Evolutionary conservation across 2,888 invertebrate genomes (phyloP), one percentile per base, ranked within the genome.

Genomic region (Corythucha ciliata): DNA sequence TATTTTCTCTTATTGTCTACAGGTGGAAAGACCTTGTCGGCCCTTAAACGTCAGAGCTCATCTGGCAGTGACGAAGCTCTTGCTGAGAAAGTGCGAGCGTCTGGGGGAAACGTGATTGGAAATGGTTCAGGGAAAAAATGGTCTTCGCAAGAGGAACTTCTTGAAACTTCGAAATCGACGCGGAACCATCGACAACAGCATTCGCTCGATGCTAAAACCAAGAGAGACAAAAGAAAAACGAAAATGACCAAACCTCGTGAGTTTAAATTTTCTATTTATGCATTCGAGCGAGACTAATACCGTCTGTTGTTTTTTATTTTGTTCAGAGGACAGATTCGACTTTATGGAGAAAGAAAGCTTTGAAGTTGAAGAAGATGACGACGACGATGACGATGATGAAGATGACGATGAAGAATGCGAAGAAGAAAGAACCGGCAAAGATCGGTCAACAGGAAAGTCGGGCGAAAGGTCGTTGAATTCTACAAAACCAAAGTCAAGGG

Each of bases 41-140:
- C 16, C 12, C 60, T 75, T 25, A 75, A 72, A 57, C 67, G 75
- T 29, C 74, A 73, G 58, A 74, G 72, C 64, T 74, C 74, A 2
- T 73, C 72, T 20, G 73, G 73, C 22, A 75, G 75, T 56, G 72
- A 75, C 48, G 72, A 72, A 51, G 47, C 69, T 68, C 34, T 57
- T 63, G 25, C 52, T 24, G 45, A 55, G 36, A 54, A 52, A 16
- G 56, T 51, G 24, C 51, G 55, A 36, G 47, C 48, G 16, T n/a
- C n/a, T n/a, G n/a, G n/a, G n/a, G n/a, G n/a, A n/a, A n/a, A n/a
- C n/a, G n/a, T n/a, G n/a, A n/a, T n/a, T n/a, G n/a, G n/a, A n/a
- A n/a, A n/a, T n/a, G n/a, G n/a, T n/a, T 49, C 53, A 5, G 48
- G 45, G 27, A 51, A 54, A 42, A 37, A 52, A 22, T 52, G 56